Conservation (phyloP, 2,888 invertebrate species). For the Brachypalpus laphriformis region DNA sequence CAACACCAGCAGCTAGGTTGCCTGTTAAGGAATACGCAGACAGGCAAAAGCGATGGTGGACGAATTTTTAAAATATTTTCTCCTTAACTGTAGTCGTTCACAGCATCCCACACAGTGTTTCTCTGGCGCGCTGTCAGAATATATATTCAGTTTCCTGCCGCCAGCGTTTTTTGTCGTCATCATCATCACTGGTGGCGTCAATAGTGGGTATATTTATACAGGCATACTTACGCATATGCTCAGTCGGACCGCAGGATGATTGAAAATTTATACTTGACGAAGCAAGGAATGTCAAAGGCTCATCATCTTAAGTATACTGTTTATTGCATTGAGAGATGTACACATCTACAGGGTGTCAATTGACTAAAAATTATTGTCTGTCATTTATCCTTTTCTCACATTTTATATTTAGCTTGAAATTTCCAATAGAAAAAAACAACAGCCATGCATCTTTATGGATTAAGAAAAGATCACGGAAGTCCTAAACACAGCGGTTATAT, state of each 20-base stretch:
- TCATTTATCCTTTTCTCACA: no score
- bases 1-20: neutral
- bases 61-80: neutral
- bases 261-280: slow-evolving; percentile 25
- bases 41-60: neutral
- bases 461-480: no score
- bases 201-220: neutral
- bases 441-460: no score
- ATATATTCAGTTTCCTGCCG: neutral
- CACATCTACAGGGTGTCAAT: neutral
- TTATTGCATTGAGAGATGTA: neutral
- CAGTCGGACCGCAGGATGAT: slow-evolving; percentile 1
- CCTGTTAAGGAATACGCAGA: neutral
- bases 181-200: neutral
- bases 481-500: no score
- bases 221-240: neutral
- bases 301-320: neutral
- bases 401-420: no score
- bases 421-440: no score
- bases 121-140: neutral
- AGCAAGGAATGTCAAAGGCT: slow-evolving; percentile 6
- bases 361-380: neutral
- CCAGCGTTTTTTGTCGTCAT: neutral
- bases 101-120: neutral
- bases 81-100: neutral